Evolutionary conservation across 2,888 invertebrate species (phyloP).

Genomic region (Ephialtes manifestator): DNA sequence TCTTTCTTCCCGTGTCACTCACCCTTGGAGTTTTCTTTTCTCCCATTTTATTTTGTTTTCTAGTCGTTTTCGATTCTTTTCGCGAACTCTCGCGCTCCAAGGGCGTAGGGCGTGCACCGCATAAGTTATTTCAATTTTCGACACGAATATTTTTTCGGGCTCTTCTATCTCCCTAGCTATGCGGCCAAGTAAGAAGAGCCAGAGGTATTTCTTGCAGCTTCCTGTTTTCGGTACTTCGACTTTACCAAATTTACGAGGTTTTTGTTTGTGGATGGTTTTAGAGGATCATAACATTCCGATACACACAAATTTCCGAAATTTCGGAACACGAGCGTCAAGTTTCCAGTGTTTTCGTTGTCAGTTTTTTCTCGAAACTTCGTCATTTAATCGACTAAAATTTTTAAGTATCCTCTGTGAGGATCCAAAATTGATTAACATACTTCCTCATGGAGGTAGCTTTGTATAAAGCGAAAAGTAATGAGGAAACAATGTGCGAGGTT

Average conservation of each 20-base stretch:
- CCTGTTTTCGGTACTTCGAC: slow-evolving; percentile 20
- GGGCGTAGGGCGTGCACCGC: slow-evolving; percentile 53
- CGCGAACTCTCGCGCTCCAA: slow-evolving; percentile 35
- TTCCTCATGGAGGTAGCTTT: no score
- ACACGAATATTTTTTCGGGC: slow-evolving; percentile 49
- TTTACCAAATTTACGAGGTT: background rate
- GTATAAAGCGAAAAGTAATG: no score
- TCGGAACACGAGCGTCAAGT: no score
- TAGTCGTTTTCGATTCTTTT: slow-evolving; percentile 57
- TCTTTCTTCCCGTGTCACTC: slow-evolving; percentile 44
- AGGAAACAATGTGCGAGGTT: no score
- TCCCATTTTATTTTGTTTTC: slow-evolving; percentile 16
- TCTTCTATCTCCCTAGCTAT: slow-evolving; percentile 13
- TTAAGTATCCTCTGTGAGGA: no score
- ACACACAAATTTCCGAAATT: no score
- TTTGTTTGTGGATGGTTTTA: background rate
- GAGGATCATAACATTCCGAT: no score
- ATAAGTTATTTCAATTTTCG: slow-evolving; percentile 65
- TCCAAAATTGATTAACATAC: no score
- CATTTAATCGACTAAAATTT: no score
- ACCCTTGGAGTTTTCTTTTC: slow-evolving; percentile 14
- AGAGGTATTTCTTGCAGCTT: background rate
- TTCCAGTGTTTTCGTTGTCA: no score
- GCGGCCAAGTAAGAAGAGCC: slow-evolving; percentile 35
- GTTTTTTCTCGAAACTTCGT: no score